These are phyloP conservation scores for Jaculus jaculus DNA, from an alignment of 2,113 vertebrate species.

Conservation along the genomic window DNA sequence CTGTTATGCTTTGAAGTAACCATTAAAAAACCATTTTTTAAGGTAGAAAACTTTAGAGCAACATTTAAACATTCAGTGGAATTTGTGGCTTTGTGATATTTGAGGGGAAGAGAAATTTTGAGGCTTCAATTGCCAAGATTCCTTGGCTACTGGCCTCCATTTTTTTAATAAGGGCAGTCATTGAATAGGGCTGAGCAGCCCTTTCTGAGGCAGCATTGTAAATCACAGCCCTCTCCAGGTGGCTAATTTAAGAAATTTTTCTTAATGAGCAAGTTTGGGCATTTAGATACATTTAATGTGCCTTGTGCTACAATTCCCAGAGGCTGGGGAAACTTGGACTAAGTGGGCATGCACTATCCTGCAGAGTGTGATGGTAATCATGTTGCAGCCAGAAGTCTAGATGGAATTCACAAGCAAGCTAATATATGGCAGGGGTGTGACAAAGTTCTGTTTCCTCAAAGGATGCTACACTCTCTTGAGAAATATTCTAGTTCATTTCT, in stretches of 20 bases:
- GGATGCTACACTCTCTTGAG: neutral
- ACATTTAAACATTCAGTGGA: neutral
- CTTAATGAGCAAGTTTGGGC: conserved; percentile 82
- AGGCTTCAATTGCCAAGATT: neutral
- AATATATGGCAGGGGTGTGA: neutral
- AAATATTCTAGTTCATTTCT: neutral
- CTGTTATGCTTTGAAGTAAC: neutral
- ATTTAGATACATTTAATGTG: conserved; percentile 80
- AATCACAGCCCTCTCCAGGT: conserved; percentile 78
- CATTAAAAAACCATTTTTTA: neutral
- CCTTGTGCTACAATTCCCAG: conserved; percentile 49
- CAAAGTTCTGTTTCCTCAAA: neutral
- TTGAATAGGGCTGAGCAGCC: conserved; percentile 70
- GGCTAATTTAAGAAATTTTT: conserved; percentile 78
- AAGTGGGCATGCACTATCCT: neutral
- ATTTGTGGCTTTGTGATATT: neutral
- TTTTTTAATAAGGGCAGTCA: conserved; percentile 70
- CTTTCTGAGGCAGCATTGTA: conserved; percentile 81
- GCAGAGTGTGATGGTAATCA: neutral
- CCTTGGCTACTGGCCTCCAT: conserved; percentile 64
- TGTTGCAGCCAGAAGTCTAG: neutral
- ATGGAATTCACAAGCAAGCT: neutral
- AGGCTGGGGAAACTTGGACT: conserved; percentile 66
- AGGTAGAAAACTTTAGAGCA: neutral
- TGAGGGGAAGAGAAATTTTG: neutral